Evolutionary conservation across 2,113 vertebrate genomes (phyloP), one percentile per base, ranked within the genome.

Genomic region (Oreocharis arfaki): DNA sequence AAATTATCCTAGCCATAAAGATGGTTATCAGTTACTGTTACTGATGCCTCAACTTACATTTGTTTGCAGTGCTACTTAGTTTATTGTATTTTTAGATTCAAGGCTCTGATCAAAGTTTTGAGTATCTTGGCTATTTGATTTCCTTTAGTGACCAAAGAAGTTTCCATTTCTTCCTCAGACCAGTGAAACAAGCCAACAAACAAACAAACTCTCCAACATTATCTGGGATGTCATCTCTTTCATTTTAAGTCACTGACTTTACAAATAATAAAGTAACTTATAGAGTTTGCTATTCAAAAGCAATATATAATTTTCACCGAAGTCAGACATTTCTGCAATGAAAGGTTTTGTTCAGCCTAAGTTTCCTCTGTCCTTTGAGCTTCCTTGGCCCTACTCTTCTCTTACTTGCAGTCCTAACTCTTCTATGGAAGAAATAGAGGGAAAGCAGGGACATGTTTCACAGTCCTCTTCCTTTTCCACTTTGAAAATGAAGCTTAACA

Each of bases 21-120:
- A 60, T 49, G 44, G 7, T 50, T 44, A 59, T 35, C 33, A 24
- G 19, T 55, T 74, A 76, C 35, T 74, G 28, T 13, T 61, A 68
- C 4, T 53, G 64, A 64, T 74, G 44, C 41, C 55, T 81, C 74
- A 73, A 47, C 19, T 79, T 65, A 3, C 5, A 32, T 89, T 84
- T 91, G 47, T 89, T 92, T 88, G 59, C 53, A 85, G 13, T 61
- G 69, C 74, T 94, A 20, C 46, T 90, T 46, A 7, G 46, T 83
- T 91, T 94, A 53, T 74, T 85, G 4, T 61, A 88, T 37, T 92
- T 90, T 91, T 73, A 84, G 41, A 80, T 76, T 65, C 35, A 32
- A 85, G 83, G 21, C 63, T 35, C 13, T 18, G 87, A 89, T 91
- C 82, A 95, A 96, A 90, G 84, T 91, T 83, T 87, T 68, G 65